Conservation (phyloP, 2,888 invertebrate species). For the Diaprepes abbreviatus region DNA sequence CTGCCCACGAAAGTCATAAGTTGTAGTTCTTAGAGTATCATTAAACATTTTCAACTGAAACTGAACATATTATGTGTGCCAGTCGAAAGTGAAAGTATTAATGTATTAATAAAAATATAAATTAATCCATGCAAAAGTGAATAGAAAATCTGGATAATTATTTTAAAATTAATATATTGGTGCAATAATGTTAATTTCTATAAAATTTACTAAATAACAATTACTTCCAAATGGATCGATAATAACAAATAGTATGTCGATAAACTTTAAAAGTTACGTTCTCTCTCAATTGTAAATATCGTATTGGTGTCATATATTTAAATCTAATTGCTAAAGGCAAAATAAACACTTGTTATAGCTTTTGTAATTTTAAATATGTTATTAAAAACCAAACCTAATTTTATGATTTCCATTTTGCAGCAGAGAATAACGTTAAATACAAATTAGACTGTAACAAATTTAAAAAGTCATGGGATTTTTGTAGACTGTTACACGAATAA, state of each 20-base stretch:
- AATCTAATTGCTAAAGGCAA: neutral
- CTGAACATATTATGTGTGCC: too few relatives aligned
- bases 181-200: too few relatives aligned
- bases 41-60: too few relatives aligned
- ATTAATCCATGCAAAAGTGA: neutral
- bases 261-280: too few relatives aligned
- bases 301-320: too few relatives aligned
- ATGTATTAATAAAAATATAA: neutral
- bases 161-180: too few relatives aligned
- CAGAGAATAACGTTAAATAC: slow-evolving; percentile 19
- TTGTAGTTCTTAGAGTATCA: too few relatives aligned
- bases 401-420: slow-evolving; percentile 7
- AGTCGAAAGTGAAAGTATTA: neutral
- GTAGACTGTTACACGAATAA: slow-evolving; percentile 30
- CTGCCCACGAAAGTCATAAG: too few relatives aligned
- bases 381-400: slow-evolving; percentile 10
- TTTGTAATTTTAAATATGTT: neutral
- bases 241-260: too few relatives aligned
- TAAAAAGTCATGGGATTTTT: slow-evolving; percentile 33
- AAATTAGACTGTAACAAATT: slow-evolving; percentile 40
- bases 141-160: neutral
- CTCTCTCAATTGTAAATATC: too few relatives aligned
- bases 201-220: too few relatives aligned
- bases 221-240: too few relatives aligned
- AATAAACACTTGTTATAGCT: slow-evolving; percentile 1